Base-by-base conservation (phyloP, 2,113 vertebrate genomes). In the Carettochelys insculpta region DNA sequence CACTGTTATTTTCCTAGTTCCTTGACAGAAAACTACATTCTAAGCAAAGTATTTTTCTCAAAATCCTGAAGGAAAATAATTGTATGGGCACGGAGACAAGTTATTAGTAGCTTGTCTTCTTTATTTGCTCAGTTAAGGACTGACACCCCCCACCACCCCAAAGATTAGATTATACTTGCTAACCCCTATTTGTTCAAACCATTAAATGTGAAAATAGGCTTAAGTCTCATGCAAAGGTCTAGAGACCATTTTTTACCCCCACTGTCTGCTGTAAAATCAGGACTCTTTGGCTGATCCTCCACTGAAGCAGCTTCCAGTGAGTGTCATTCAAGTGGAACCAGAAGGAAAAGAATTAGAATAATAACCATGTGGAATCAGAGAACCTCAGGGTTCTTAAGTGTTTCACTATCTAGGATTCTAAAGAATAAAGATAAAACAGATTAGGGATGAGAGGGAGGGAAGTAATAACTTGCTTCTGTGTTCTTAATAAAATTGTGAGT, bases 401-500 rank as follows among this genome's bases (percentile, higher is more conserved):
- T 78, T 86, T 88, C 2, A 1, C 81, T 89, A 50, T 82, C 85
- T 27, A 53, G 29, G 17, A 82, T 92, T 92, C 86, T 89, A 95
- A 96, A 94, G 87, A 91, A 94, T 95, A 94, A 95, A 93, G 83
- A 93, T 93, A 94, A 97, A 96, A 90, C 43, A 0, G 94, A 92
- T 91, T 93, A 92, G 54, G 75, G 61, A 50, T 86, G 81, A 68
- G 47, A 84, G 75, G 38, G 61, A 73, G 47, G 54, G 80, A 84
- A 52, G 76, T 75, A 94, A 90, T 95, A 92, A 83, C 77, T 89
- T 95, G 53, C 82, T 94, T 97, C 94, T 3, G 0, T 85, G 87
- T 90, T 56, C 90, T 85, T 89, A 82, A 54, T 78, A 91, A 95
- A 95, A 91, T 90, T 79, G 75, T 94, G 25, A 25, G 9, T 86